Evolutionary conservation across 1,140 invertebrate species (phyloP).

Genomic region (Macrostomum lignano): DNA sequence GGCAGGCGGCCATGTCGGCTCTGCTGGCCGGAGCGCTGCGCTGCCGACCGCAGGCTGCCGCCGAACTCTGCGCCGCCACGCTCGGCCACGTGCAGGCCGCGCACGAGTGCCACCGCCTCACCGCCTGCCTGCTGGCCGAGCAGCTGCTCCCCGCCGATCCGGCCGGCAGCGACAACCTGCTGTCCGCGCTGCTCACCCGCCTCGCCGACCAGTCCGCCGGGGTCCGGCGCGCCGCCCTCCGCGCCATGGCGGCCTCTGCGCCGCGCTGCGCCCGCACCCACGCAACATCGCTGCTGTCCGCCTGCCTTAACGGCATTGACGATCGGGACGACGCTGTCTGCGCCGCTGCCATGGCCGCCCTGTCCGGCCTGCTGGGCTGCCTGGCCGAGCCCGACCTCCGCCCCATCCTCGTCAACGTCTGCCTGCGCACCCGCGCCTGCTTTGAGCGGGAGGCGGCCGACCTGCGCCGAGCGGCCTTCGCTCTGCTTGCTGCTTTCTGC

Average conservation of each 20-base stretch:
- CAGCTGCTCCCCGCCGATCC: too few species aligned
- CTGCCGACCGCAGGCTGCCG: conserved; percentile 1
- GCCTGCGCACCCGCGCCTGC: not conserved
- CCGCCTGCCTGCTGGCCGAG: too few species aligned
- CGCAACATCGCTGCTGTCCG: conserved; percentile 1
- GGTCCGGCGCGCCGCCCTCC: too few species aligned
- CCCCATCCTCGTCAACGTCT: not conserved
- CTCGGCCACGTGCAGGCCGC: too few species aligned
- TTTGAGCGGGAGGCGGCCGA: conserved; percentile 1
- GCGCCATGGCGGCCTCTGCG: too few species aligned
- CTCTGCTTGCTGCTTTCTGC: too few species aligned
- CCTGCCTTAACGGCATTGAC: not conserved
- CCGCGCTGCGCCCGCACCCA: not conserved
- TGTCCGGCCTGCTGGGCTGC: not conserved
- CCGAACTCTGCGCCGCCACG: too few species aligned
- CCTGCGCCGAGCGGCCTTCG: not conserved
- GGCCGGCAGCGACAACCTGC: too few species aligned
- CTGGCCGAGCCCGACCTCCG: not conserved
- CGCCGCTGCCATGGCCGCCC: not conserved
- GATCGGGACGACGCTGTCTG: not conserved
- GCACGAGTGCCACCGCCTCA: too few species aligned
- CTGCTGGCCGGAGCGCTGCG: not conserved
- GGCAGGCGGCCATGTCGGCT: too few species aligned
- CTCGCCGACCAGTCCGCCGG: too few species aligned
- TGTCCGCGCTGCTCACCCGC: too few species aligned